phyloP scores from a whole-genome alignment of 1,140 invertebrate species.

The Charaxes varanes region DNA sequence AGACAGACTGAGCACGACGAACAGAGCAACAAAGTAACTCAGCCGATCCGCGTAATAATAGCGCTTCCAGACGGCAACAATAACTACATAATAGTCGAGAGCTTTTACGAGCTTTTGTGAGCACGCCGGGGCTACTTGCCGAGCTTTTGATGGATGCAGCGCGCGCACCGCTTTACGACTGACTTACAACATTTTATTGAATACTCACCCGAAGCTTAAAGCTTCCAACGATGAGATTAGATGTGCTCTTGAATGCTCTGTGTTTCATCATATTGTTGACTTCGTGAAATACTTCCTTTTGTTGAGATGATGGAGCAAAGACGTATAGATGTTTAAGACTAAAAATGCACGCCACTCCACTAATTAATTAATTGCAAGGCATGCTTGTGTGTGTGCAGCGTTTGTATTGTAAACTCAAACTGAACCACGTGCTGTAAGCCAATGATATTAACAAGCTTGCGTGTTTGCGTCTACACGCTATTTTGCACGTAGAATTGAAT shows the following conservation, averaged over 20 bases:
- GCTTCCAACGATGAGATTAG: slow-evolving; percentile 31
- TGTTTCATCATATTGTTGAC: slow-evolving; percentile 38
- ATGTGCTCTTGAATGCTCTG: slow-evolving; percentile 32
- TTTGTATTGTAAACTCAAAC: no score
- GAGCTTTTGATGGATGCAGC: slow-evolving; percentile 60
- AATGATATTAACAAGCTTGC: no score
- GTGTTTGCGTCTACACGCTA: no score
- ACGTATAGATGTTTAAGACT: no score
- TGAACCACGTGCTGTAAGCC: no score
- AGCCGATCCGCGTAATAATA: slow-evolving; percentile 62
- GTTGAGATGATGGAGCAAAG: no score
- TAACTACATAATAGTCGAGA: slow-evolving; percentile 72
- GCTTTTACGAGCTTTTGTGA: slow-evolving; percentile 72
- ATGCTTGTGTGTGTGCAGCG: no score
- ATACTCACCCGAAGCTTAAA: slow-evolving; percentile 48
- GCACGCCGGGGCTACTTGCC: slow-evolving; percentile 60
- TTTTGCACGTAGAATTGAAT: no score
- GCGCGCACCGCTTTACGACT: slow-evolving; percentile 45
- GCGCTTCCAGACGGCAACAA: slow-evolving; percentile 72
- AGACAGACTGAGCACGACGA: slow-evolving; percentile 37
- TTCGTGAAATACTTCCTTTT: slow-evolving; percentile 34
- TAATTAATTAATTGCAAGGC: no score
- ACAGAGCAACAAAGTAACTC: slow-evolving; percentile 65
- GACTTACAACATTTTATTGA: slow-evolving; percentile 64
- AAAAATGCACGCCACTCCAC: no score